A percentile compares a stretch with the other conserved stretches of the same genome.
These are phyloP conservation scores for Pseudocheirus occidentalis DNA, from an alignment of 2,797 vertebrate genomes.

Conservation along the genomic window DNA sequence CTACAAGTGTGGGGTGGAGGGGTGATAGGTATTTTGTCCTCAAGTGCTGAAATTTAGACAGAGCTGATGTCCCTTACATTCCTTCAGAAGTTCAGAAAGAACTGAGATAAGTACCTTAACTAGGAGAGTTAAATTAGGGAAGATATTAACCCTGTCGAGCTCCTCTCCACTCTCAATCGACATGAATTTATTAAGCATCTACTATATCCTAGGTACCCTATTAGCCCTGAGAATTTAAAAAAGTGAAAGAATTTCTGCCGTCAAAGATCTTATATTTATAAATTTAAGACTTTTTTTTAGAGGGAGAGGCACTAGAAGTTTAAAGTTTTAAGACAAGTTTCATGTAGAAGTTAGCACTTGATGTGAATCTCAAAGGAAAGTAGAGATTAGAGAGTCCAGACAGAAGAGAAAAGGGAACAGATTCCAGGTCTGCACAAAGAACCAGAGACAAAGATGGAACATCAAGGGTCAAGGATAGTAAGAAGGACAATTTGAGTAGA, in stretches of 20 bases:
- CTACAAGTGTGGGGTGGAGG: not conserved
- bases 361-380: not conserved
- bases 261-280: not conserved
- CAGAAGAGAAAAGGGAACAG: not conserved
- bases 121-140: not conserved
- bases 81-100: not conserved
- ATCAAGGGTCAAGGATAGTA: not conserved
- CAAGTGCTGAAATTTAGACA: not conserved
- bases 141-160: not conserved
- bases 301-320: not conserved
- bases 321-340: not conserved
- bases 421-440: not conserved
- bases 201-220: not conserved
- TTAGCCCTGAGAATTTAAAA: not conserved
- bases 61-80: not conserved
- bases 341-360: not conserved
- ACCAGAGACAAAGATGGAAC: not conserved
- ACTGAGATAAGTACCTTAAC: not conserved
- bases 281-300: not conserved
- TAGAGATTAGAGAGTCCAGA: not conserved
- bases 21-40: not conserved
- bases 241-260: not conserved
- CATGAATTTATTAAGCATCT: not conserved
- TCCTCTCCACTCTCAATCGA: not conserved
- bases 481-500: not conserved